Percentiles rank a stretch among this genome's conserved stretches.
These are phyloP conservation scores for Liolophura sinensis DNA, from an alignment of 1,140 invertebrate genomes.

Conservation along the genomic window DNA sequence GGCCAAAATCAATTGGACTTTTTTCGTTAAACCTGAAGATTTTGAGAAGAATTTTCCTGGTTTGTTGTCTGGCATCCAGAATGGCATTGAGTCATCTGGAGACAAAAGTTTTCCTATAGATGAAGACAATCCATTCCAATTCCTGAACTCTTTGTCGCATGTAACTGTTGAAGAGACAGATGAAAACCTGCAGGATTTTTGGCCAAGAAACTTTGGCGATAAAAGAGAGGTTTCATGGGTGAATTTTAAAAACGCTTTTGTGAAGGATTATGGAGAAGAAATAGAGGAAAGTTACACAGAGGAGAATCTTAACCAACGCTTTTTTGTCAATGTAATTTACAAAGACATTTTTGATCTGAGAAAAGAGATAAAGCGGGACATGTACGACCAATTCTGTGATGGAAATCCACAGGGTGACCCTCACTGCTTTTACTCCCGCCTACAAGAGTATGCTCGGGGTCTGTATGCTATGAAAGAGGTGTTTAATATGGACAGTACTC, in stretches of 20 bases:
- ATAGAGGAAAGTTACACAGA: constrained; percentile 28
- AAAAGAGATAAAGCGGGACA: constrained; percentile 14
- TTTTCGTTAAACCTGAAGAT: constrained; percentile 34
- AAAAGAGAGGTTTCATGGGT: constrained; percentile 29
- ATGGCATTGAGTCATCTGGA: constrained; percentile 13
- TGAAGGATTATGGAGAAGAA: constrained; percentile 34
- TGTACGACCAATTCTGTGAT: constrained; percentile 34
- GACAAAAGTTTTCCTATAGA: neutral
- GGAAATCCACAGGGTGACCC: constrained; percentile 23
- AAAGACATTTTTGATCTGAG: constrained; percentile 40
- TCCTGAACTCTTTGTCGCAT: no score
- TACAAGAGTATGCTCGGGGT: constrained; percentile 35
- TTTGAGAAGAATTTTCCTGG: constrained; percentile 28
- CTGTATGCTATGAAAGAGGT: constrained; percentile 41
- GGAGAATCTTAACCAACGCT: constrained; percentile 22
- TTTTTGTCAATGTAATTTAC: constrained; percentile 38
- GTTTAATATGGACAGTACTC: constrained; percentile 43
- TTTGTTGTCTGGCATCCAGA: constrained; percentile 27
- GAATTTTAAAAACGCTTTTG: constrained; percentile 34
- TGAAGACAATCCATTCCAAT: neutral
- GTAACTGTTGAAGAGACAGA: neutral
- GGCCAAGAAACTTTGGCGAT: constrained; percentile 37
- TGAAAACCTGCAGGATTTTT: constrained; percentile 26
- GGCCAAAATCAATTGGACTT: constrained; percentile 50
- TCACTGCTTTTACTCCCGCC: constrained; percentile 35